These are phyloP conservation scores for Strongylocentrotus purpuratus DNA, from an alignment of 35 echinoderm and acorn worm genomes.

Conservation along the genomic window DNA sequence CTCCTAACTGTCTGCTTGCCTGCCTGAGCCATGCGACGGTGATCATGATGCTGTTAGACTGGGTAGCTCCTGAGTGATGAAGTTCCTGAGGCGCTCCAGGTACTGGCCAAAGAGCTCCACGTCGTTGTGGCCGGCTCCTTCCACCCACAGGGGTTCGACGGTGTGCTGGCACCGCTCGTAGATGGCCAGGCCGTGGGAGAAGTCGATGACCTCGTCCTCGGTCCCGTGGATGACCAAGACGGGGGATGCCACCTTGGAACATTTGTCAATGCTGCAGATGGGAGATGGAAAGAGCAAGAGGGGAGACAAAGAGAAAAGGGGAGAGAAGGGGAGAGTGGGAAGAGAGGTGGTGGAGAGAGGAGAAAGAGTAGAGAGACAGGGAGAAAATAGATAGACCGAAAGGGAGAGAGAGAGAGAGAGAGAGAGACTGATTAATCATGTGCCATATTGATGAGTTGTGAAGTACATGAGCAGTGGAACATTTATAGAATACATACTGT, in stretches of 20 bases:
- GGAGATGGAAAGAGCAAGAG: not conserved
- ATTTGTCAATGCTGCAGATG: slow-evolving; percentile 87
- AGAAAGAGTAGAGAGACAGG: not conserved
- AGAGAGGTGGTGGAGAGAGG: not conserved
- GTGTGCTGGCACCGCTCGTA: slow-evolving; percentile 92
- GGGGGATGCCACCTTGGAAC: slow-evolving; percentile 87
- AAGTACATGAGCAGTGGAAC: too few relatives aligned
- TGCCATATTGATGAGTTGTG: too few relatives aligned
- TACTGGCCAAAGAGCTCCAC: slow-evolving; percentile 99
- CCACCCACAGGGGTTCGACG: slow-evolving; percentile 97
- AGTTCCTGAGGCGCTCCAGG: slow-evolving; percentile 95
- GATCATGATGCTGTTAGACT: slow-evolving; percentile 49
- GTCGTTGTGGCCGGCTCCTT: slow-evolving; percentile 98
- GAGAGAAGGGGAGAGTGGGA: not conserved
- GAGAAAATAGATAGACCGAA: not conserved
- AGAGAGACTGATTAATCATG: too few relatives aligned
- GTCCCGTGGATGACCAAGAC: slow-evolving; percentile 98
- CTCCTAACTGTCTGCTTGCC: not conserved
- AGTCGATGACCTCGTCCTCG: slow-evolving; percentile 98
- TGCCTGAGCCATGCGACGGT: not conserved
- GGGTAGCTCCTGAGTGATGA: slow-evolving; percentile 90
- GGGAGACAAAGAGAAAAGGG: not conserved
- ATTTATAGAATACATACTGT: too few relatives aligned
- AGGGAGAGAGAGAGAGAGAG: not conserved
- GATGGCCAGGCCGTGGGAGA: slow-evolving; percentile 98